These are phyloP conservation scores for Tortricodes alternella DNA, from an alignment of 2,888 invertebrate genomes.

Conservation along the genomic window DNA sequence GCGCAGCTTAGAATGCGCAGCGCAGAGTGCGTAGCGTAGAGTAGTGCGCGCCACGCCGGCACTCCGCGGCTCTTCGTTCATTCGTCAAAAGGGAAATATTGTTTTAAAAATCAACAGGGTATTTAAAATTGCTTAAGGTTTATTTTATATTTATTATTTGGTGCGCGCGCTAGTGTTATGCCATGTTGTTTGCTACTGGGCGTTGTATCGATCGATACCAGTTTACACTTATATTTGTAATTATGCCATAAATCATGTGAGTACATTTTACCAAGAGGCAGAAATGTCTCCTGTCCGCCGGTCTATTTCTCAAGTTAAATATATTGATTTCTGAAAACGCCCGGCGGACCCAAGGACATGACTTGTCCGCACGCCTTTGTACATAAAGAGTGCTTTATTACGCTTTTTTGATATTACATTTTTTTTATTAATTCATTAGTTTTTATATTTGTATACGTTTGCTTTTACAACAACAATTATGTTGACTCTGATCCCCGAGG, in stretches of 20 bases:
- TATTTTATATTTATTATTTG: conserved; percentile 77
- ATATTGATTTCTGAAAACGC: not conserved
- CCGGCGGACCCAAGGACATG: not conserved
- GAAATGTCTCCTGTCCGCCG: not conserved
- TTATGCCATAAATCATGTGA: conserved; percentile 28
- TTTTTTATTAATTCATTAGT: conserved; percentile 52
- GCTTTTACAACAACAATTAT: conserved; percentile 48
- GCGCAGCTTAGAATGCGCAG: not conserved
- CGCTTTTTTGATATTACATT: conserved; percentile 73
- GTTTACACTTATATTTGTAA: conserved; percentile 24
- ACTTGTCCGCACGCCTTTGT: conserved; percentile 47
- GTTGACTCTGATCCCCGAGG: conserved; percentile 2
- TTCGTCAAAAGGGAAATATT: conserved; percentile 28
- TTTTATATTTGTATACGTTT: conserved; percentile 54
- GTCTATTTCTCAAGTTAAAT: not conserved
- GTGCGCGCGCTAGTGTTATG: conserved; percentile 56
- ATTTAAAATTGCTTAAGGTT: conserved; percentile 81
- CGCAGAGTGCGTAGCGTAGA: not conserved
- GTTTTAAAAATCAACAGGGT: conserved; percentile 77
- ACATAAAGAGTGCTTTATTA: conserved; percentile 77
- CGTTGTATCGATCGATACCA: conserved; percentile 16
- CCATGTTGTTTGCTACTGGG: conserved; percentile 44
- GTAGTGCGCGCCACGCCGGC: not conserved
- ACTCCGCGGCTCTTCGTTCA: conserved; percentile 6
- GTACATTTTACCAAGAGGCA: conserved; percentile 23